A percentile compares a stretch with the other conserved stretches of the same genome.
Evolutionary conservation across 2,888 invertebrate genomes (phyloP).

Genomic region (Embidobia sp.): DNA sequence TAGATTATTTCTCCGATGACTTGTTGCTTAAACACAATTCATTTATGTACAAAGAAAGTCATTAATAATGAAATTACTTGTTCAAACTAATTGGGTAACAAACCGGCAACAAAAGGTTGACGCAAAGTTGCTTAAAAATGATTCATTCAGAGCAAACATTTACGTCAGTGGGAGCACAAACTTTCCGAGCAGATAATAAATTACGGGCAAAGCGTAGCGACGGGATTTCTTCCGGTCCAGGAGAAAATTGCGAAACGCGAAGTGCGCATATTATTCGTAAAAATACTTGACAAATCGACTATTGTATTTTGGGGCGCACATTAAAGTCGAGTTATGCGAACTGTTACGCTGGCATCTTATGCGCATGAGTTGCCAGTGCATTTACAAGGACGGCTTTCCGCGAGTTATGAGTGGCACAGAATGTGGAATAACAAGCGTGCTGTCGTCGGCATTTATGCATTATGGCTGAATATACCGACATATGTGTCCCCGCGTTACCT

Average conservation of each 20-base stretch:
- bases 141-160: background rate
- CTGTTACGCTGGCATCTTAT: slow-evolving; percentile 60
- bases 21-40: too few species aligned
- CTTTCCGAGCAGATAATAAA: slow-evolving; percentile 15
- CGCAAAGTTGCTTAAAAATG: too few species aligned
- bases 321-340: slow-evolving; percentile 58
- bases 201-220: slow-evolving; percentile 5
- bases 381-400: slow-evolving; percentile 60
- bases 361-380: slow-evolving; percentile 61
- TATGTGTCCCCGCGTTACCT: slow-evolving; percentile 37
- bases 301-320: slow-evolving; percentile 54
- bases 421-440: slow-evolving; percentile 65
- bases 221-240: slow-evolving; percentile 17
- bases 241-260: slow-evolving; percentile 34
- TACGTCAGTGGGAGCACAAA: slow-evolving; percentile 9
- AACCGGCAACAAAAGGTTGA: too few species aligned
- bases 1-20: too few species aligned
- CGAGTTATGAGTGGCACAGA: slow-evolving; percentile 63
- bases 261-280: slow-evolving; percentile 49
- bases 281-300: slow-evolving; percentile 63
- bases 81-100: too few species aligned
- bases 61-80: too few species aligned
- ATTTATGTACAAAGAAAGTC: too few species aligned
- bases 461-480: slow-evolving; percentile 62
- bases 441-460: slow-evolving; percentile 66